Conservation (phyloP, 2,888 invertebrate genomes). For the Eulithis prunata region DNA sequence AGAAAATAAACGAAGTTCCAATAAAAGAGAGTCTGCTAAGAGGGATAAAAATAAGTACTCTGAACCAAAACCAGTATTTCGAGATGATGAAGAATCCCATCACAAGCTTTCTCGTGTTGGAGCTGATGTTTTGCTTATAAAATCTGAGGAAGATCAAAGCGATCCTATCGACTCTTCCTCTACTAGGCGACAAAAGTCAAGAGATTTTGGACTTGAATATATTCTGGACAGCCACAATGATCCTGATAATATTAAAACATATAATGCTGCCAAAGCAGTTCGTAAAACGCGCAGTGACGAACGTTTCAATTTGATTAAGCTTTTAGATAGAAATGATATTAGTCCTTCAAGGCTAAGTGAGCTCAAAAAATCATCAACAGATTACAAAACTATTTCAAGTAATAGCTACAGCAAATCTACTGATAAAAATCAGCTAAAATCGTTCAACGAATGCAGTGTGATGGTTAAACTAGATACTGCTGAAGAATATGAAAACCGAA, state of each 20-base stretch:
- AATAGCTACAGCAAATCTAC: conserved; percentile 43
- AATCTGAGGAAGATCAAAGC: conserved; percentile 35
- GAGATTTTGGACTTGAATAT: conserved; percentile 59
- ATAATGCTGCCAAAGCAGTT: conserved; percentile 40
- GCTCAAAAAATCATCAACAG: conserved; percentile 42
- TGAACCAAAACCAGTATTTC: conserved; percentile 12
- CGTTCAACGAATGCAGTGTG: conserved; percentile 49
- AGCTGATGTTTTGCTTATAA: conserved; percentile 53
- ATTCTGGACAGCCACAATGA: conserved; percentile 55
- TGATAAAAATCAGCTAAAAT: conserved; percentile 41
- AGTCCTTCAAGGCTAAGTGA: conserved; percentile 42
- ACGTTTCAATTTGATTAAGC: conserved; percentile 39
- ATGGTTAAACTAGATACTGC: conserved; percentile 57
- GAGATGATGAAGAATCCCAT: conserved; percentile 43
- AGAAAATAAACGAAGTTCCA: conserved; percentile 6
- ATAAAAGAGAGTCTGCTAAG: conserved; percentile 25
- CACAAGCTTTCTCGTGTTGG: conserved; percentile 55
- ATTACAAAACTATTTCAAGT: conserved; percentile 43
- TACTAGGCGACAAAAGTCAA: conserved; percentile 10
- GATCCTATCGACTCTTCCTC: conserved; percentile 4
- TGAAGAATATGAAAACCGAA: conserved; percentile 64
- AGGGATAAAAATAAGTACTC: conserved; percentile 21
- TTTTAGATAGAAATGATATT: conserved; percentile 33
- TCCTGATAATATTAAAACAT: conserved; percentile 43
- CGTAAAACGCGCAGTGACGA: conserved; percentile 58